phyloP scores from a whole-genome alignment of 1,140 invertebrate genomes.

The Drosophila dunni region DNA sequence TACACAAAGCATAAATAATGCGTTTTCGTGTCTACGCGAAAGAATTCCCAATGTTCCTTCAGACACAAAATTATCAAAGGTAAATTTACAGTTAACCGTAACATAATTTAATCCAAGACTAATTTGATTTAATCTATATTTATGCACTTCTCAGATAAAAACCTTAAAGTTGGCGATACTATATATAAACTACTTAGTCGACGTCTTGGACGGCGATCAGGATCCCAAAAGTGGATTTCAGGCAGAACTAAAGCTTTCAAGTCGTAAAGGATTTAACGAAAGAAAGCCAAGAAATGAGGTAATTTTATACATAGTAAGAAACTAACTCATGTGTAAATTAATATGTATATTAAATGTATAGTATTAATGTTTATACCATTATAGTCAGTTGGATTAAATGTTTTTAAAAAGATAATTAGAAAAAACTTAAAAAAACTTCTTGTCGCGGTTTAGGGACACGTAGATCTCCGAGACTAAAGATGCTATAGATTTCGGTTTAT shows the following conservation, averaged over 20 bases:
- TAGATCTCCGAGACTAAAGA: too few relatives aligned
- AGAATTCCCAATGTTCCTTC: constrained; percentile 98
- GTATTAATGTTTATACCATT: too few relatives aligned
- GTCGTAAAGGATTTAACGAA: constrained; percentile 74
- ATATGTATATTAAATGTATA: too few relatives aligned
- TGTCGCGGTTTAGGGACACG: too few relatives aligned
- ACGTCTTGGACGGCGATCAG: constrained; percentile 90
- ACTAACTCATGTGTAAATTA: background rate
- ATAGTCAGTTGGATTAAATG: too few relatives aligned
- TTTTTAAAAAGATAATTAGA: too few relatives aligned
- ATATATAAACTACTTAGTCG: constrained; percentile 95
- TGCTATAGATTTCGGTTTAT: too few relatives aligned
- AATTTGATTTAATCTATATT: background rate
- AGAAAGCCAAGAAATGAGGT: constrained; percentile 54
- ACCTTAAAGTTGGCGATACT: constrained; percentile 95
- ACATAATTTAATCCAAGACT: background rate
- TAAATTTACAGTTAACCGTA: constrained; percentile 67
- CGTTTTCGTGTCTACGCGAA: constrained; percentile 95
- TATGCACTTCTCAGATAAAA: constrained; percentile 89
- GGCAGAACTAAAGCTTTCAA: constrained; percentile 88
- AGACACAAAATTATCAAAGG: constrained; percentile 96
- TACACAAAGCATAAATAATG: constrained; percentile 97
- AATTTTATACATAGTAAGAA: constrained; percentile 1
- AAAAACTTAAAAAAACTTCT: too few relatives aligned
- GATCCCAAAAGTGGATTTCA: constrained; percentile 90